A percentile compares a stretch with the other conserved stretches of the same genome.
Evolutionary conservation across 2,888 invertebrate genomes (phyloP).

Genomic region (Lycophotia porphyrea): DNA sequence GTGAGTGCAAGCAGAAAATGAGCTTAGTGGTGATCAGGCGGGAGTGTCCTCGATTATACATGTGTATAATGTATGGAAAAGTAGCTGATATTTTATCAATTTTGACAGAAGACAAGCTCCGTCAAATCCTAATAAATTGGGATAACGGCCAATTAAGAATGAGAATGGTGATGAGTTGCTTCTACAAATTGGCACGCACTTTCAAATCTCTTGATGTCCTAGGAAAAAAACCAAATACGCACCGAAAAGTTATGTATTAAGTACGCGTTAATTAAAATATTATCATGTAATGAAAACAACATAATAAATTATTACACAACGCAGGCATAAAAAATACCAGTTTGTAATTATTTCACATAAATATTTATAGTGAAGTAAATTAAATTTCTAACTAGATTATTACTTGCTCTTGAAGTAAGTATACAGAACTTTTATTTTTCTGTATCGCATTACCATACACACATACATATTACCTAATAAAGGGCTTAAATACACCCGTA

Average conservation of each 20-base stretch:
- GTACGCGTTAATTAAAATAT: constrained; percentile 21
- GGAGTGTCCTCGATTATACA: too few species aligned
- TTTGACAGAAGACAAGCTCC: not conserved
- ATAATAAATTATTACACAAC: constrained; percentile 27
- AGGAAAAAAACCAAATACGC: not conserved
- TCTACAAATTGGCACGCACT: not conserved
- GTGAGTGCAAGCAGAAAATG: too few species aligned
- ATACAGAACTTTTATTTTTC: constrained; percentile 16
- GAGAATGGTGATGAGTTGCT: not conserved
- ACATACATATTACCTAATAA: too few species aligned
- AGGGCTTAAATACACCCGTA: too few species aligned
- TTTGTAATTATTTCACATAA: constrained; percentile 32
- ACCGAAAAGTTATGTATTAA: constrained; percentile 4
- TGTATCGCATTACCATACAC: too few species aligned
- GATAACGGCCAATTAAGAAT: not conserved
- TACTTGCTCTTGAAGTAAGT: constrained; percentile 10
- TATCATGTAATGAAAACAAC: not conserved
- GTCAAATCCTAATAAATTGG: not conserved
- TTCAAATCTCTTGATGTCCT: not conserved
- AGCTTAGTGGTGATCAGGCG: too few species aligned
- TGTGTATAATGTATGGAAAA: not conserved
- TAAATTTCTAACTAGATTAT: constrained; percentile 50
- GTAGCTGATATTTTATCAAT: not conserved
- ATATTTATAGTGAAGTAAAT: constrained; percentile 38
- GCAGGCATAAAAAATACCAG: constrained; percentile 18